Evolutionary conservation across 2,797 vertebrate genomes (phyloP).

Genomic region (Spheniscus humboldti): DNA sequence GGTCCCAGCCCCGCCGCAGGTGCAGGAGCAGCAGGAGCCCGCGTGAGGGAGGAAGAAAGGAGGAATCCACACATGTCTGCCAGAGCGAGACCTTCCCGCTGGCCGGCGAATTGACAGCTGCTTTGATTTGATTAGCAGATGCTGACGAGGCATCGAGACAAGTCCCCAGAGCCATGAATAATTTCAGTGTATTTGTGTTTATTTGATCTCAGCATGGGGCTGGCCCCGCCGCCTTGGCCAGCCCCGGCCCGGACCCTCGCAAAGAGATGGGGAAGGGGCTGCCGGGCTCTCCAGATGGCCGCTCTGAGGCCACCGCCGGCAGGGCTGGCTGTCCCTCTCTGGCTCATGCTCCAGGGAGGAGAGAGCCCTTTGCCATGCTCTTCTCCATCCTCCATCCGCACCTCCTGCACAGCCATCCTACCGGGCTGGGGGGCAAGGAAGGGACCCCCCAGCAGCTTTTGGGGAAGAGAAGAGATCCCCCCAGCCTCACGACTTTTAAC

Average conservation of each 20-base stretch:
- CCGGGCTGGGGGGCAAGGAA: fast-evolving
- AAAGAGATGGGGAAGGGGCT: background rate
- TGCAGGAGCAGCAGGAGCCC: background rate
- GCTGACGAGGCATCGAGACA: slow-evolving; percentile 34
- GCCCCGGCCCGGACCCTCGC: background rate
- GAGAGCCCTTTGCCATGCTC: background rate
- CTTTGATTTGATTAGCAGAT: slow-evolving; percentile 54
- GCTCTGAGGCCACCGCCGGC: background rate
- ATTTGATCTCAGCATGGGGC: slow-evolving; percentile 43
- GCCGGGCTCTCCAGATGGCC: background rate
- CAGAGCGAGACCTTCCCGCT: slow-evolving; percentile 20
- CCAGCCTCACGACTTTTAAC: background rate
- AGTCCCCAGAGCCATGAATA: slow-evolving; percentile 55
- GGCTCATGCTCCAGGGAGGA: fast-evolving
- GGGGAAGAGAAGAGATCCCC: background rate
- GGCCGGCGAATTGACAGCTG: slow-evolving; percentile 8
- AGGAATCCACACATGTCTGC: background rate
- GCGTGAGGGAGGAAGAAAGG: background rate
- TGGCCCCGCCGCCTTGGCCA: background rate
- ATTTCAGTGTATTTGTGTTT: slow-evolving; percentile 32
- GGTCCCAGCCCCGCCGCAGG: background rate
- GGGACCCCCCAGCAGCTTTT: background rate
- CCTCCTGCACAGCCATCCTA: background rate
- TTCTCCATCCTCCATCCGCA: background rate
- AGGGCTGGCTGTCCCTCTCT: background rate